phyloP scores from a whole-genome alignment of 1,140 invertebrate genomes.

The Drosophila ficusphila region DNA sequence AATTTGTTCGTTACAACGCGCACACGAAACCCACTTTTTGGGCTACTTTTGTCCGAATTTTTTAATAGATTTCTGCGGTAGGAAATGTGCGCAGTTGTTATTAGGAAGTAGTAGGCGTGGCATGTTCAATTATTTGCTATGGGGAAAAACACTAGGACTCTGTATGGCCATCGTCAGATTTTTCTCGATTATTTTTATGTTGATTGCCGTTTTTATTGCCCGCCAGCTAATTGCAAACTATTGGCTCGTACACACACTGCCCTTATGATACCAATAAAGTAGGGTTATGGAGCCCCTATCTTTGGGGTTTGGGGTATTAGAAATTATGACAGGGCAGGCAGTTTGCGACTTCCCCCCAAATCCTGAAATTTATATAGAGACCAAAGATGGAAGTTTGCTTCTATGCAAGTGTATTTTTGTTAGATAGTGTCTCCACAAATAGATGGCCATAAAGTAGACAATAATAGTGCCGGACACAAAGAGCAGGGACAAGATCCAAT shows the following conservation, averaged over 20 bases:
- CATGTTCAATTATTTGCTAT: slow-evolving; percentile 66
- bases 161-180: slow-evolving; percentile 20
- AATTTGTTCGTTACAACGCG: slow-evolving; percentile 82
- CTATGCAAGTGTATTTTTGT: slow-evolving; percentile 13
- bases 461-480: background rate
- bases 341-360: slow-evolving; percentile 57
- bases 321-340: slow-evolving; percentile 69
- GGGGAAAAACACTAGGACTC: background rate
- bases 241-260: slow-evolving; percentile 41
- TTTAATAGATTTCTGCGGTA: slow-evolving; percentile 71
- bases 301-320: slow-evolving; percentile 58
- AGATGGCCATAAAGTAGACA: slow-evolving; percentile 58
- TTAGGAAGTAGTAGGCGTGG: background rate
- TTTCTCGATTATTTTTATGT: slow-evolving; percentile 73
- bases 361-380: slow-evolving; percentile 67
- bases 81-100: slow-evolving; percentile 71
- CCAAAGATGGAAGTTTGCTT: background rate
- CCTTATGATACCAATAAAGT: slow-evolving; percentile 62
- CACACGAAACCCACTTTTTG: slow-evolving; percentile 68
- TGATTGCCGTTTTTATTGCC: slow-evolving; percentile 68
- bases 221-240: slow-evolving; percentile 73
- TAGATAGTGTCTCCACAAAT: slow-evolving; percentile 36
- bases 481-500: background rate
- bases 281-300: slow-evolving; percentile 54
- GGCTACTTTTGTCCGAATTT: slow-evolving; percentile 67